A percentile compares a stretch with the other conserved stretches of the same genome.
Conservation (phyloP, 2,888 invertebrate species). For the Panzeria rudis region DNA sequence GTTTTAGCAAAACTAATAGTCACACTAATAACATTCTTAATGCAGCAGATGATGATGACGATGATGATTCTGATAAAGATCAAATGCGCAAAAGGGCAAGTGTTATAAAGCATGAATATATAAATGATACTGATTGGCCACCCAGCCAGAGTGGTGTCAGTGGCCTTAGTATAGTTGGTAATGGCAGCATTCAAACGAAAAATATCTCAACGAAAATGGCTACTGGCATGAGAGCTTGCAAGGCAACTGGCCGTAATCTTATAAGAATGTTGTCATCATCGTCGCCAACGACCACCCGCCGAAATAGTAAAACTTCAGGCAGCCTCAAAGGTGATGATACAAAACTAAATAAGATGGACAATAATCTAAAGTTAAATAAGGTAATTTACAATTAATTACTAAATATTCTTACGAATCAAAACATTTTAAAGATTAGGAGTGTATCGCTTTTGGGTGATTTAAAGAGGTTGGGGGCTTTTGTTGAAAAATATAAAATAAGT, state of each 20-base stretch:
- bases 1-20: not conserved
- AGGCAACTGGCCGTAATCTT: constrained; percentile 62
- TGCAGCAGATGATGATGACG: constrained; percentile 47
- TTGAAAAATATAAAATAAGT: no score
- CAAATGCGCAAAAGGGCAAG: constrained; percentile 53
- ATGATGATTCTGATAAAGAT: constrained; percentile 56
- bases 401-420: not conserved
- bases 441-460: no score
- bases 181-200: constrained; percentile 50
- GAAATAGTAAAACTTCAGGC: constrained; percentile 49
- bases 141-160: constrained; percentile 18
- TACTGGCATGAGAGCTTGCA: constrained; percentile 60
- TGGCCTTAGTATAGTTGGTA: constrained; percentile 10
- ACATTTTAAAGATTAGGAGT: not conserved
- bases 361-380: constrained; percentile 81
- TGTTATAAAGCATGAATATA: constrained; percentile 66
- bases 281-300: constrained; percentile 34
- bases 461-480: not conserved
- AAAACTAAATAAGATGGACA: constrained; percentile 33
- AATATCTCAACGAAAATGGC: constrained; percentile 71
- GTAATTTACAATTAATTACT: constrained; percentile 75
- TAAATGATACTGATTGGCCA: constrained; percentile 65
- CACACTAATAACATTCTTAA: not conserved
- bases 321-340: constrained; percentile 32
- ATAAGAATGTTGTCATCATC: constrained; percentile 62